Evolutionary conservation across 2,113 vertebrate species (phyloP).

Genomic region (Microcebus lehilahytsara): DNA sequence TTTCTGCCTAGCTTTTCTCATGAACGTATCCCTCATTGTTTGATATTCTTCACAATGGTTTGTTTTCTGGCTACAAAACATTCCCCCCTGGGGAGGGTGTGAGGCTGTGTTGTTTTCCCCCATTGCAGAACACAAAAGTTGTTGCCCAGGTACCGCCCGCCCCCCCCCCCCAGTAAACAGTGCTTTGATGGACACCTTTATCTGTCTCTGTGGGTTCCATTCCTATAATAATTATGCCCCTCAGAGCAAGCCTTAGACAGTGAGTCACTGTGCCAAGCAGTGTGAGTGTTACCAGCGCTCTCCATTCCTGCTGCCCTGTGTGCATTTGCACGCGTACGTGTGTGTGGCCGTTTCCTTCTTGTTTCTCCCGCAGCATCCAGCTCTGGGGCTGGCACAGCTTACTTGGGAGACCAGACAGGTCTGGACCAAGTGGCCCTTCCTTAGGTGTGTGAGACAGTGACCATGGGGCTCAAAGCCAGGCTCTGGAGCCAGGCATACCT

Average conservation of each 20-base stretch:
- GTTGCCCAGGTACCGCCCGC: not conserved
- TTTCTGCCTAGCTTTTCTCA: not conserved
- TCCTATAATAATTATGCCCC: not conserved
- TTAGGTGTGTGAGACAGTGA: accelerated
- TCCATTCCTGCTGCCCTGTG: not conserved
- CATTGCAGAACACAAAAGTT: accelerated
- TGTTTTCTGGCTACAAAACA: not conserved
- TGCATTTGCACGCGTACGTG: accelerated
- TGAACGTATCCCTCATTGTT: not conserved
- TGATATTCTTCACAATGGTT: not conserved
- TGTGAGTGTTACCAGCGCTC: not conserved
- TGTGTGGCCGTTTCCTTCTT: not conserved
- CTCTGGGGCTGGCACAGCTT: not conserved
- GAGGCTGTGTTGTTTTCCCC: not conserved
- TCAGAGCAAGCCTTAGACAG: not conserved
- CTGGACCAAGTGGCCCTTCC: not conserved
- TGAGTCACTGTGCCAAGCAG: not conserved
- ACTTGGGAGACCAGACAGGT: not conserved
- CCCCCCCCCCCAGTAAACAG: not conserved
- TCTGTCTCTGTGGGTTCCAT: not conserved
- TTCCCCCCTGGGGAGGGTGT: not conserved
- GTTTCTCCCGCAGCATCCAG: not conserved
- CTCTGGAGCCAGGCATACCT: not conserved
- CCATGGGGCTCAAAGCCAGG: not conserved
- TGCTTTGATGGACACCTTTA: not conserved